These are phyloP conservation scores for Araneus ventricosus DNA, from an alignment of 1,140 invertebrate genomes.

Conservation along the genomic window DNA sequence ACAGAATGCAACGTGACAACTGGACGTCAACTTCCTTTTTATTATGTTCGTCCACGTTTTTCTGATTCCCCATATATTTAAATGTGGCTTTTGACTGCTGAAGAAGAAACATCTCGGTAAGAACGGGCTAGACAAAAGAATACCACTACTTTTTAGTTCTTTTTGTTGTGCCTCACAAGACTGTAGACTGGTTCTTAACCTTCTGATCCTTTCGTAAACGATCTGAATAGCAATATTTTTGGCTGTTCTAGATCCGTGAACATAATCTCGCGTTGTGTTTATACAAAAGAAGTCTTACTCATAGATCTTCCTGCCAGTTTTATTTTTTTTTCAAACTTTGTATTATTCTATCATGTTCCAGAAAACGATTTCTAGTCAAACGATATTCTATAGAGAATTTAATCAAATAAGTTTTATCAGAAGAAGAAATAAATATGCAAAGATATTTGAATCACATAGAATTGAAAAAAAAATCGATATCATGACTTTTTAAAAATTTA, in stretches of 20 bases:
- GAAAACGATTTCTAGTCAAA: not conserved
- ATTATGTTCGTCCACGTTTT: slow-evolving; percentile 6
- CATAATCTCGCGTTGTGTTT: not conserved
- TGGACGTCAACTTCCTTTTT: slow-evolving; percentile 11
- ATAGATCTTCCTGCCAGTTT: not conserved
- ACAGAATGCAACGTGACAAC: slow-evolving; percentile 21
- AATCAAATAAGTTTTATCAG: too few relatives aligned
- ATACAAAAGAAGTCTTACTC: not conserved
- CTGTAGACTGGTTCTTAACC: not conserved
- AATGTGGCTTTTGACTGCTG: not conserved
- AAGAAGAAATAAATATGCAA: too few relatives aligned
- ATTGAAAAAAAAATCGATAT: too few relatives aligned
- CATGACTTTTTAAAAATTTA: too few relatives aligned
- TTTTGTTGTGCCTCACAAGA: not conserved
- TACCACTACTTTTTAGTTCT: not conserved
- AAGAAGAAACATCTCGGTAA: not conserved
- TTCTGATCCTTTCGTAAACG: slow-evolving; percentile 1
- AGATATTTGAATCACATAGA: too few relatives aligned
- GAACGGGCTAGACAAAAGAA: not conserved
- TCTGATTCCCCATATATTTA: not conserved
- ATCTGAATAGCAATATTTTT: slow-evolving; percentile 30
- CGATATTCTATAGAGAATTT: too few relatives aligned
- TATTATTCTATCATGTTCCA: not conserved
- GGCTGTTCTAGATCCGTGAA: slow-evolving; percentile 3
- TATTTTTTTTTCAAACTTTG: not conserved